phyloP scores from a whole-genome alignment of 2,113 vertebrate genomes.

The Pluvialis apricaria region DNA sequence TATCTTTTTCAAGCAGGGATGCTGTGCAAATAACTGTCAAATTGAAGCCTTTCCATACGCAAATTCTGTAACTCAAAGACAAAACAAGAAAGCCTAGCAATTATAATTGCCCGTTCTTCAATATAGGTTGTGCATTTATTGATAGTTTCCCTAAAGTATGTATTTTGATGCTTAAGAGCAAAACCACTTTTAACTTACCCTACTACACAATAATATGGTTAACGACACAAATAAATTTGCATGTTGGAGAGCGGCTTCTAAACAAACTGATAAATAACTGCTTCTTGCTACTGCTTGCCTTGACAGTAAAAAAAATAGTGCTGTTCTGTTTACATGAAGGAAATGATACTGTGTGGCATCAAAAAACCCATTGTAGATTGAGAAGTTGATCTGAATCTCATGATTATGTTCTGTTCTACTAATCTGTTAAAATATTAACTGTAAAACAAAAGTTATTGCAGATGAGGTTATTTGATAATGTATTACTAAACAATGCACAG shows the following conservation, averaged over 20 bases:
- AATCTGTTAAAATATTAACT: not conserved
- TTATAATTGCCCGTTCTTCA: not conserved
- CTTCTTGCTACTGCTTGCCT: not conserved
- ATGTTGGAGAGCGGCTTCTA: not conserved
- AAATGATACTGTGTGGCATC: not conserved
- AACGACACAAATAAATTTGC: not conserved
- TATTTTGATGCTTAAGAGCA: not conserved
- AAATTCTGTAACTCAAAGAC: not conserved
- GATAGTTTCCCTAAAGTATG: not conserved
- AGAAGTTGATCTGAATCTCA: not conserved
- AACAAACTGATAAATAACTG: not conserved
- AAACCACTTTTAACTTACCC: not conserved
- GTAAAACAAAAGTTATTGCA: not conserved
- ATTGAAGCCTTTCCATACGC: not conserved
- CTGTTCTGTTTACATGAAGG: not conserved
- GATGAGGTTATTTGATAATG: not conserved
- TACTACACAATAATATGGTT: not conserved
- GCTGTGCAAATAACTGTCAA: not conserved
- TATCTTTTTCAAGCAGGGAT: constrained; percentile 43
- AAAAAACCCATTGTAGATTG: not conserved
- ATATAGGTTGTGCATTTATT: not conserved
- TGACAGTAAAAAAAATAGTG: not conserved
- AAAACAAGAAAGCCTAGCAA: not conserved
- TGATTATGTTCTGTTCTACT: not conserved
- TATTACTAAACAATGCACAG: not conserved